These are phyloP conservation scores for Zygaena filipendulae DNA, from an alignment of 2,888 invertebrate genomes.

Conservation along the genomic window DNA sequence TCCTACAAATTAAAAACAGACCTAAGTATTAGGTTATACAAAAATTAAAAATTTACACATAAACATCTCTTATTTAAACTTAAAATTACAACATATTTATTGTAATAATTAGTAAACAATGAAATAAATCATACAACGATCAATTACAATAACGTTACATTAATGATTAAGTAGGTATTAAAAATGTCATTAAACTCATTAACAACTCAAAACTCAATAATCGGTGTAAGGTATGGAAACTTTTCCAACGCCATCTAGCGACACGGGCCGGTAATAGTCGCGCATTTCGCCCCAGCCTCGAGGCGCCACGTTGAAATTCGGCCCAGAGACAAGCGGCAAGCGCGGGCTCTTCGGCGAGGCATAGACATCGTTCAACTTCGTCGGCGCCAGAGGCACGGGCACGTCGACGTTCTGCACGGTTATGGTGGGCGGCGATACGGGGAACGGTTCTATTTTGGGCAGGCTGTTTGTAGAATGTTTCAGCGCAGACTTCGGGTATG, in stretches of 20 bases:
- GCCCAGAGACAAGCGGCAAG: slow-evolving; percentile 48
- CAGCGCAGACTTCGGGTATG: slow-evolving; percentile 54
- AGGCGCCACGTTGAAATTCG: slow-evolving; percentile 86
- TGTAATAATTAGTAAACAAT: no score
- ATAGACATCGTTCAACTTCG: slow-evolving; percentile 57
- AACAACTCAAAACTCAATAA: no score
- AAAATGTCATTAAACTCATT: no score
- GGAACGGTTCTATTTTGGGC: slow-evolving; percentile 63
- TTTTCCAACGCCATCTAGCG: slow-evolving; percentile 70
- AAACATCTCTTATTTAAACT: no score
- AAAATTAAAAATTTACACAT: no score
- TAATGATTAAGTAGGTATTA: no score
- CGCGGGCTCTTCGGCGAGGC: slow-evolving; percentile 53
- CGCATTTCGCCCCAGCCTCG: slow-evolving; percentile 82
- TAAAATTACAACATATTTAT: no score
- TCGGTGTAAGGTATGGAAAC: slow-evolving; percentile 50
- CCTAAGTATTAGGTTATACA: no score
- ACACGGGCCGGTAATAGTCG: slow-evolving; percentile 77
- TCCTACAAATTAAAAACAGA: no score
- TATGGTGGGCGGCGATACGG: slow-evolving; percentile 44
- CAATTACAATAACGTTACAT: no score
- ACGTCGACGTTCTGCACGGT: slow-evolving; percentile 38
- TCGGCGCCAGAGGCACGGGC: slow-evolving; percentile 50
- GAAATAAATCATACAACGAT: no score
- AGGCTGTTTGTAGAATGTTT: slow-evolving; percentile 38